Evolutionary conservation across 2,888 invertebrate species (phyloP).

Genomic region (Diarsia mendica): DNA sequence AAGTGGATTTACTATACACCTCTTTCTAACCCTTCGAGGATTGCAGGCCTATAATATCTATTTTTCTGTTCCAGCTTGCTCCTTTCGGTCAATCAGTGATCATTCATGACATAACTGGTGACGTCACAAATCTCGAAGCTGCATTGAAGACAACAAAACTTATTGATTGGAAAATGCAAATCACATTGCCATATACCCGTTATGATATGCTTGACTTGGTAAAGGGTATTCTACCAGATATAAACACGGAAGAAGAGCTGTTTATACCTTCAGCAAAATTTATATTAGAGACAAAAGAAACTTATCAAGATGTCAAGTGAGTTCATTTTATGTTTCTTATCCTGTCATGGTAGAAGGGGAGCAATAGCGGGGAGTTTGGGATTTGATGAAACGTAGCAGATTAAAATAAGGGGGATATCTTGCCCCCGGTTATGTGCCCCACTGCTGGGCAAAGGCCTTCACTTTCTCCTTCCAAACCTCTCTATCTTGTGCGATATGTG

Average conservation of each 20-base stretch:
- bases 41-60: background rate
- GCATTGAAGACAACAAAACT: conserved; percentile 74
- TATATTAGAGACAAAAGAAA: conserved; percentile 65
- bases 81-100: conserved; percentile 72
- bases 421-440: no score
- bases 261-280: conserved; percentile 61
- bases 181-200: conserved; percentile 69
- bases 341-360: no score
- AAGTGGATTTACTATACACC: no score
- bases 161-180: conserved; percentile 73
- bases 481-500: no score
- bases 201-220: conserved; percentile 70
- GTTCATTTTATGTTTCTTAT: background rate
- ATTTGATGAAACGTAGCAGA: no score
- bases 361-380: no score
- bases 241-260: conserved; percentile 56
- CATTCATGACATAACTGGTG: conserved; percentile 72
- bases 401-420: no score
- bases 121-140: conserved; percentile 71
- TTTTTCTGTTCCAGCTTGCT: conserved; percentile 66
- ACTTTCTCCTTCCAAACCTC: no score
- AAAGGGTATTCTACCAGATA: conserved; percentile 54
- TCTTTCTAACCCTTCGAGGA: no score
- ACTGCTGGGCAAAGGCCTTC: no score
- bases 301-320: conserved; percentile 70